Base-by-base conservation (phyloP, 2,113 vertebrate species). In the Chaetops frenatus region DNA sequence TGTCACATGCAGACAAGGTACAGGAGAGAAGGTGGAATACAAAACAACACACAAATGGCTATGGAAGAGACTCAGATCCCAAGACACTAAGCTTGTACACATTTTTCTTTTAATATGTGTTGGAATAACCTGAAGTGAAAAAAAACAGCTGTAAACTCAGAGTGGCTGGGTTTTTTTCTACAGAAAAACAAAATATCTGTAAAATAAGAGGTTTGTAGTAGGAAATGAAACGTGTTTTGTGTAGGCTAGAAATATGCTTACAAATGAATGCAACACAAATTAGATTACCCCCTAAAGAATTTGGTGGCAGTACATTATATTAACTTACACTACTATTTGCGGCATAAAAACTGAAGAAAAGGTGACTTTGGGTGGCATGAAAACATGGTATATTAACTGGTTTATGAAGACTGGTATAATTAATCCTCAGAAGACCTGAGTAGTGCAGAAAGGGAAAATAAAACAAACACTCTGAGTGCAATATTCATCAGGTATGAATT, bases 121-220 rank as follows among this genome's bases (percentile, higher is more conserved):
- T 86, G 65, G 95, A 83, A 81, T 85, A 94, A 95, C 23, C 51
- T 67, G 54, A n/a, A 94, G 69, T 86, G 40, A 50, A 84, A 78
- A 90, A 93, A 93, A 80, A 7, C 14, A 82, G 7, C 23, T 74
- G 24, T 67, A 85, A 93, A 85, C 27, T 73, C 38, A 33, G 86
- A 66, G 24, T 23, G 10, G 11, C 23, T 48, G 61, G 24, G 14
- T 2, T 24, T 47, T 14, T 48, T 82, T 66, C n/a, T 27, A 22
- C 28, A 60, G n/a, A 60, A 66, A 44, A 79, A 5, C 3, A 53
- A 65, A 57, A 13, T 29, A 22, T 20, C n/a, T 56, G 3, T 64
- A 56, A 93, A 94, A 91, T 67, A 78, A 67, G 28, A 22, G 3
- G 1, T 67, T 81, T 14, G 45, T 62, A 86, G 38, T 22, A 83